Evolutionary conservation across 2,797 vertebrate species (phyloP), one percentile per base, ranked within the genome.

Genomic region (Sternotherus odoratus): DNA sequence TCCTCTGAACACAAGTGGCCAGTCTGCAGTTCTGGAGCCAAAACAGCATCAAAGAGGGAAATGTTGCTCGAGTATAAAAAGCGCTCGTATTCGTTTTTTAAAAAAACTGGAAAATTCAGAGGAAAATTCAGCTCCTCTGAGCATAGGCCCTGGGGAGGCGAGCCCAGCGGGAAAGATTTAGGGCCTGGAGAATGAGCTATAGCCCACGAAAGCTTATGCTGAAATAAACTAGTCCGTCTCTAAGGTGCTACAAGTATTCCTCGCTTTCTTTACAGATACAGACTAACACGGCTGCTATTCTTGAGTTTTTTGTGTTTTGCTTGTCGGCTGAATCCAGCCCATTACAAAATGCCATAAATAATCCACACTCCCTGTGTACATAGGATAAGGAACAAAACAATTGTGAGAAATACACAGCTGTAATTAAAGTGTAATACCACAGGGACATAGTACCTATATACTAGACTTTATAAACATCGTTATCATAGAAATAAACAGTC

Each of bases 151-250:
- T 57, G n/a, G 36, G 12, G 5, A 5, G 77, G 6, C 21, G 39
- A 69, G 82, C 77, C 63, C 75, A 79, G 83, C 60, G 33, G 66
- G 56, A 75, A 75, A 75, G 63, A n/a, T 79, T 77, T 53, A 0
- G 0, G n/a, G 5, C 6, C 39, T 36, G 21, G 69, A 2, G 3
- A 1, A 24, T n/a, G n/a, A n/a, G n/a, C n/a, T n/a, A n/a, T n/a
- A n/a, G n/a, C n/a, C n/a, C n/a, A n/a, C n/a, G n/a, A n/a, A n/a
- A n/a, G n/a, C n/a, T n/a, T n/a, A n/a, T n/a, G n/a, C n/a, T n/a
- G n/a, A n/a, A n/a, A n/a, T n/a, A n/a, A n/a, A n/a, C n/a, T n/a
- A n/a, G n/a, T n/a, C n/a, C n/a, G n/a, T n/a, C n/a, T n/a, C n/a
- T n/a, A n/a, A n/a, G n/a, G n/a, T n/a, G n/a, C n/a, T n/a, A n/a